Percentiles rank a stretch among this genome's conserved stretches.
Evolutionary conservation across 2,888 invertebrate genomes (phyloP).

Genomic region (Sisyra terminalis): DNA sequence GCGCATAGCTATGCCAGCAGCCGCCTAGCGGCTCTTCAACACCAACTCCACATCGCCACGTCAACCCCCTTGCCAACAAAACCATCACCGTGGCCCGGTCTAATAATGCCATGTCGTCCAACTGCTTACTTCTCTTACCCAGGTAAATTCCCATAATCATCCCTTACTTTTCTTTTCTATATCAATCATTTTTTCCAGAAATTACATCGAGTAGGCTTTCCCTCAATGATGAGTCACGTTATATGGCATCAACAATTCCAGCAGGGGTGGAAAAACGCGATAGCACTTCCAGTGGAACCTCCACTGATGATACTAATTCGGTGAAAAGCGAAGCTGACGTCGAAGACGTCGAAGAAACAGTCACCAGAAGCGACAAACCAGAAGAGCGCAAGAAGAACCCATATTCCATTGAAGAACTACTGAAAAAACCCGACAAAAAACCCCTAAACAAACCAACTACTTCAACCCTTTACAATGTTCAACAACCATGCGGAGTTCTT

Average conservation of each 20-base stretch:
- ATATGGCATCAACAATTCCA: background rate
- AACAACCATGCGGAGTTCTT: slow-evolving; percentile 17
- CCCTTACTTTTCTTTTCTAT: no score
- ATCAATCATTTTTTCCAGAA: no score
- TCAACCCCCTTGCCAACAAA: slow-evolving; percentile 24
- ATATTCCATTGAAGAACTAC: slow-evolving; percentile 72
- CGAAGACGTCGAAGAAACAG: slow-evolving; percentile 19
- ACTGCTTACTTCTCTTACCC: slow-evolving; percentile 9
- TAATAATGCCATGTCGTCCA: slow-evolving; percentile 36
- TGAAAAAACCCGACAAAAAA: slow-evolving; percentile 64
- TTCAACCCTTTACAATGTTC: slow-evolving; percentile 10
- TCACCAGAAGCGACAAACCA: slow-evolving; percentile 16
- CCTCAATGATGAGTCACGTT: no score
- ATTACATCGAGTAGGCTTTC: no score
- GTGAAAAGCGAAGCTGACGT: slow-evolving; percentile 29
- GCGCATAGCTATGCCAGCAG: slow-evolving; percentile 26
- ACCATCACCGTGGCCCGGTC: slow-evolving; percentile 33
- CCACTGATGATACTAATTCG: slow-evolving; percentile 40
- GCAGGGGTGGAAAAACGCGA: background rate
- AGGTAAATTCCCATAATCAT: no score
- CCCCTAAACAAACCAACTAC: slow-evolving; percentile 13
- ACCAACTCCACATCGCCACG: slow-evolving; percentile 31
- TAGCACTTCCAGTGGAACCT: slow-evolving; percentile 17
- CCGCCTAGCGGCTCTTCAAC: slow-evolving; percentile 34
- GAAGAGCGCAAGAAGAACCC: slow-evolving; percentile 52